Base-by-base conservation (phyloP, 2,888 invertebrate genomes). In the Mythimna lalbum region DNA sequence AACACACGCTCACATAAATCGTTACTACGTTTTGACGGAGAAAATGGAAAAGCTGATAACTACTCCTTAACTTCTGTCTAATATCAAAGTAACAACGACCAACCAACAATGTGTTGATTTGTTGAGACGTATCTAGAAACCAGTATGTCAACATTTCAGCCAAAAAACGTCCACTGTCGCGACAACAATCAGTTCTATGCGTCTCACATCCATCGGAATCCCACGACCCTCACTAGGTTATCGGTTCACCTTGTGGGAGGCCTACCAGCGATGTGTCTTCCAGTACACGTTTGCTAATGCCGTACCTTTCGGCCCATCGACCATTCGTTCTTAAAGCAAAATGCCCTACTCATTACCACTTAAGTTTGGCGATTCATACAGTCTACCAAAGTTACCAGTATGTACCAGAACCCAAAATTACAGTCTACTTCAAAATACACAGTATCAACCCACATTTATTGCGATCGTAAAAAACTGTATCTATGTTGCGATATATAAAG, bases 391-490 rank as follows among this genome's bases (percentile, higher is more conserved):
- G 17, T 43, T 14, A 39, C 39, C 39, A 23, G 21, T 50, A 33
- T 33, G 33, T 33, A 14, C 21, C 5, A 27, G 27, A 23, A 43
- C 17, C 14, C 17, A 5, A 5, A 43, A 17, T 43, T 31, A 6
- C 21, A 14, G 21, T 19, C 23, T 9, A 5, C 12, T 7, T 47
- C 2, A 23, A 77, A 57, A 69, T 27, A 49, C 33, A 9, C 27
- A 0, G 19, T 31, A 23, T 43, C 6, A 17, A 43, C 36, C 12
- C n/a, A 17, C 60, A 31, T 72, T 71, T 50, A 62, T 47, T 31
- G 21, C 47, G 3, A 39, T 80, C 63, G 43, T 71, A 73, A 85
- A 76, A 78, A 64, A 67, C 49, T 49, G 63, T 67, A 76, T 79
- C 57, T 73, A 64, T 69, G 69, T 67, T 53, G 31, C 23, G 12